Base-by-base conservation (phyloP, 2,888 invertebrate species). In the Epsilonema sp. region DNA sequence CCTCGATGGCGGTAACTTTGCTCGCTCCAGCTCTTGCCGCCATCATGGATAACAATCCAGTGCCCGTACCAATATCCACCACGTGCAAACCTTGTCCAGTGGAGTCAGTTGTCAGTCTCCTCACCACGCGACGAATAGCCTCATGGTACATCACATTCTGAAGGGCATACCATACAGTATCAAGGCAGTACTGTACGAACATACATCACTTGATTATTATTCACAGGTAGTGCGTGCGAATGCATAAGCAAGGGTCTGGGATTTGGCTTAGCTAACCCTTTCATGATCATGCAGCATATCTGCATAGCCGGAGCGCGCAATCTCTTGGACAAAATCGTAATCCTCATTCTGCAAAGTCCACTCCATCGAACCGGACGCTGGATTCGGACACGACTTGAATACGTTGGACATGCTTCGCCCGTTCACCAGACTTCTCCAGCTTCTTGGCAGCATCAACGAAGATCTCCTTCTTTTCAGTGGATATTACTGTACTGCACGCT, bases 21-120 rank as follows among this genome's bases (percentile, higher is more conserved):
- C 92, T 89, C 2, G 94, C 94, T 2, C 89, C 89, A 58, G 78
- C 77, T 49, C 73, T 71, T 0, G 79, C 82, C 42, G 94, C 92
- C 89, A 97, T 89, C 79, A 97, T 87, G 1, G 94, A 83, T 1
- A 97, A 71, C 2, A 97, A 73, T 0, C 94, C 94, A 2, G 92
- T 90, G 8, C 89, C 89, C 11, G 94, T 92, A 8, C 92, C 92
- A 62, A 94, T 92, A 65, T 94, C 94, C 53, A 94, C 73, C 43
- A 90, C 89, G 67, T 83, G 77, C 0, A 84, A 86, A 58, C 76
- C 72, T 60, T 77, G 75, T 2, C 83, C 83, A 1, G 65, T 63
- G 1, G 65, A 60, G 53, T 84, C 82, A n/a, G n/a, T n/a, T n/a
- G n/a, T n/a, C 68, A 80, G 76, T 53, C 74, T 74, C 1, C 77